A percentile compares a stretch with the other conserved stretches of the same genome.
These are phyloP conservation scores for Catocala fraxini DNA, from an alignment of 2,888 invertebrate species.

Conservation along the genomic window DNA sequence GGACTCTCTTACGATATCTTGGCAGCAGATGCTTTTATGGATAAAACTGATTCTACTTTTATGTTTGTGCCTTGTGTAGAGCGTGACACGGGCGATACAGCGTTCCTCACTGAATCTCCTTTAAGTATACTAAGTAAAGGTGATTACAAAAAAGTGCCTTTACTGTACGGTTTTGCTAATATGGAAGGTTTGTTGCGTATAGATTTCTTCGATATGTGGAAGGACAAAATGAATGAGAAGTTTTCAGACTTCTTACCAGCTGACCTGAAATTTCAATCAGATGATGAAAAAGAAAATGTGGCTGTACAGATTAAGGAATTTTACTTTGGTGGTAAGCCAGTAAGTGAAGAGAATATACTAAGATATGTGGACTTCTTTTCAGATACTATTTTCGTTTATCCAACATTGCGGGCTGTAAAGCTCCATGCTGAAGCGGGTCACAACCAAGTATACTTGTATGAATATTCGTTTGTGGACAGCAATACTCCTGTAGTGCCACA, in stretches of 20 bases:
- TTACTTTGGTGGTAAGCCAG: constrained; percentile 54
- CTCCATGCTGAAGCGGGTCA: constrained; percentile 52
- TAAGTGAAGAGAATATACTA: constrained; percentile 49
- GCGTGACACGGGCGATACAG: constrained; percentile 34
- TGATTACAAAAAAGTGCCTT: constrained; percentile 47
- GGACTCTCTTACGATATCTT: constrained; percentile 51
- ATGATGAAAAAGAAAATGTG: constrained; percentile 53
- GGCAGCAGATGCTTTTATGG: constrained; percentile 33
- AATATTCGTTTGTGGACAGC: constrained; percentile 56
- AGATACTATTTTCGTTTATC: constrained; percentile 54
- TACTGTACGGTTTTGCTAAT: constrained; percentile 53
- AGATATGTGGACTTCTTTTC: constrained; percentile 57
- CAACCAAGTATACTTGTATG: constrained; percentile 56
- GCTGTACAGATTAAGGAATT: constrained; percentile 55
- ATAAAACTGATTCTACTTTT: constrained; percentile 46
- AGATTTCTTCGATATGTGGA: constrained; percentile 51
- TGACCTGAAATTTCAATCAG: constrained; percentile 58
- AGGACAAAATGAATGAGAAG: constrained; percentile 61
- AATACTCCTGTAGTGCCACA: constrained; percentile 38
- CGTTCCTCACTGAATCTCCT: constrained; percentile 51
- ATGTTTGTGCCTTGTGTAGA: constrained; percentile 53
- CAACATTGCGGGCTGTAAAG: constrained; percentile 49
- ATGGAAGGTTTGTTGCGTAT: constrained; percentile 56
- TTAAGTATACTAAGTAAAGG: constrained; percentile 49
- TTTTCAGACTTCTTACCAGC: constrained; percentile 68